phyloP scores from a whole-genome alignment of 2,888 invertebrate species.

The Empis stercorea region DNA sequence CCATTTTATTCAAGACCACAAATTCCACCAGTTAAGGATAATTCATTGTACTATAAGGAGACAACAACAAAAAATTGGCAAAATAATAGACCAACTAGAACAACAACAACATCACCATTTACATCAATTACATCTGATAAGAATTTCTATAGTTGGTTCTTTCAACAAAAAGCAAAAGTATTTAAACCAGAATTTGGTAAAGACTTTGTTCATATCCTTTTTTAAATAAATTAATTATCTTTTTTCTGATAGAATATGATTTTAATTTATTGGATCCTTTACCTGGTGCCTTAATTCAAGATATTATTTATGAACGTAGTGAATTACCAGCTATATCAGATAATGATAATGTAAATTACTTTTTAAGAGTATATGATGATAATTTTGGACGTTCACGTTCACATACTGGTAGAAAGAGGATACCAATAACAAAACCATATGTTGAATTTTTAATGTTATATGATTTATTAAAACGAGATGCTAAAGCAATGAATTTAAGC shows the following conservation, averaged over 20 bases:
- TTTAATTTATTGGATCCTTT: constrained; percentile 24
- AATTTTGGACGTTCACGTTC: constrained; percentile 27
- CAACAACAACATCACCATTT: constrained; percentile 2
- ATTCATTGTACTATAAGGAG: constrained; percentile 16
- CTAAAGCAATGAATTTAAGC: constrained; percentile 31
- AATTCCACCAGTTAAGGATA: constrained; percentile 15
- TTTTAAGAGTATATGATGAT: constrained; percentile 33
- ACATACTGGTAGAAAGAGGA: constrained; percentile 33
- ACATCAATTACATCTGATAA: constrained; percentile 6
- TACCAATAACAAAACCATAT: constrained; percentile 35
- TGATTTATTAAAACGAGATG: constrained; percentile 35
- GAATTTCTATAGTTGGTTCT: constrained; percentile 14
- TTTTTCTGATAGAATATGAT: constrained; percentile 11
- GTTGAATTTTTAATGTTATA: constrained; percentile 34
- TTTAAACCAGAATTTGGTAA: constrained; percentile 9
- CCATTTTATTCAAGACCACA: constrained; percentile 6
- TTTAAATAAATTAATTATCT: too few relatives aligned
- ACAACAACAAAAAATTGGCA: not conserved
- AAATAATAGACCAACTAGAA: not conserved
- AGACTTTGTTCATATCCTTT: too few relatives aligned
- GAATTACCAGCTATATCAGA: constrained; percentile 17
- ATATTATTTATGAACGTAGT: constrained; percentile 27
- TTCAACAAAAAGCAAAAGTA: constrained; percentile 13
- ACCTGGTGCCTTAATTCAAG: constrained; percentile 27
- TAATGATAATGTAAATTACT: constrained; percentile 33